These are phyloP conservation scores for Nymphalis c-album DNA, from an alignment of 2,888 invertebrate species.

Conservation along the genomic window DNA sequence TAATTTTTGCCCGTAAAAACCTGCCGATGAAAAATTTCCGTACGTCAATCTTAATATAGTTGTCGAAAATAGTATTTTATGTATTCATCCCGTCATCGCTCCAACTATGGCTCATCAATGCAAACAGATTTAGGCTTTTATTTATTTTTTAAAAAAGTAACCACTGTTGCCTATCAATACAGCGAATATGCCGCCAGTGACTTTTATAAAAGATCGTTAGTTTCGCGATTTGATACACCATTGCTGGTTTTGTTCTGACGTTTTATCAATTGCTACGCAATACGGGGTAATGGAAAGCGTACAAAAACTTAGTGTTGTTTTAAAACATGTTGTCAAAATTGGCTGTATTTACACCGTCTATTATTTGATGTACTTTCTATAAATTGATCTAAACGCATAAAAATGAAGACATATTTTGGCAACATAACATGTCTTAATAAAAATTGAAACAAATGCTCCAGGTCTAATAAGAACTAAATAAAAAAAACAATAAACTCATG, in stretches of 20 bases:
- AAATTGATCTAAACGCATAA: no score
- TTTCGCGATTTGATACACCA: not conserved
- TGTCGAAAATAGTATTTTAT: slow-evolving; percentile 46
- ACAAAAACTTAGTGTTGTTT: not conserved
- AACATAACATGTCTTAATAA: no score
- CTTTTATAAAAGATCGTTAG: not conserved
- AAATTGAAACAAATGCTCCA: no score
- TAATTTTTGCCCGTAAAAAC: slow-evolving; percentile 9
- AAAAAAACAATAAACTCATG: not conserved
- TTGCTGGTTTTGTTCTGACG: not conserved
- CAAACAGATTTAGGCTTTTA: slow-evolving; percentile 61
- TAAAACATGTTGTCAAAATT: not conserved
- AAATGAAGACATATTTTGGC: no score
- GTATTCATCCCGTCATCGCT: slow-evolving; percentile 47
- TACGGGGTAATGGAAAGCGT: not conserved
- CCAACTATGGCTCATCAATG: slow-evolving; percentile 49
- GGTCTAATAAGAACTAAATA: no score
- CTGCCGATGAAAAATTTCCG: slow-evolving; percentile 18
- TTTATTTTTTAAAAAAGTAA: slow-evolving; percentile 54
- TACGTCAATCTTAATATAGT: slow-evolving; percentile 43
- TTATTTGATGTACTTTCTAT: not conserved
- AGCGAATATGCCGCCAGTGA: slow-evolving; percentile 25
- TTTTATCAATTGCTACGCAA: not conserved
- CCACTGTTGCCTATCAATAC: slow-evolving; percentile 37
- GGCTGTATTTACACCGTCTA: slow-evolving; percentile 10